phyloP scores from a whole-genome alignment of 2,797 vertebrate species.

The Sternarchorhynchus goeldii region DNA sequence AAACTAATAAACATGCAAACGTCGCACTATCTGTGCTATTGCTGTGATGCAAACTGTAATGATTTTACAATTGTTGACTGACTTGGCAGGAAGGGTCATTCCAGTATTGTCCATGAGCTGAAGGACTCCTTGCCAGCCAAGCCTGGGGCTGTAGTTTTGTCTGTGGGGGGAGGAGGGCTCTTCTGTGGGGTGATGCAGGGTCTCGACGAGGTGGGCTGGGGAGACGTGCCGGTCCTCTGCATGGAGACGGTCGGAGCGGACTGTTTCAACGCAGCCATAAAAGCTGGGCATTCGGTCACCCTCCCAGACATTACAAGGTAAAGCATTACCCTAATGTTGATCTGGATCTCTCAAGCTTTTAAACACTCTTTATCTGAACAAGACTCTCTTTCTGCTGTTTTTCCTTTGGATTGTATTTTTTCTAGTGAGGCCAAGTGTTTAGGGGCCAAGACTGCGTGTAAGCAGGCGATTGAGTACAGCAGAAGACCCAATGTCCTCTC shows the following conservation, averaged over 20 bases:
- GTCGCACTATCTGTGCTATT: background rate
- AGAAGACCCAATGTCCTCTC: slow-evolving; percentile 59
- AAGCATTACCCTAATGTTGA: background rate
- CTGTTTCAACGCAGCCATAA: slow-evolving; percentile 75
- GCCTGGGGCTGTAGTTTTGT: slow-evolving; percentile 77
- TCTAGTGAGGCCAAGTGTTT: slow-evolving; percentile 77
- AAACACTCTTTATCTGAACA: background rate
- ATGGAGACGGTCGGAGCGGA: slow-evolving; percentile 79
- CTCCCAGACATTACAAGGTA: slow-evolving; percentile 82
- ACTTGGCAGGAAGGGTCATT: slow-evolving; percentile 74
- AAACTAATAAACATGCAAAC: background rate
- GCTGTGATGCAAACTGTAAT: background rate
- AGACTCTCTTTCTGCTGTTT: slow-evolving; percentile 6
- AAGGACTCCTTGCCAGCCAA: slow-evolving; percentile 63
- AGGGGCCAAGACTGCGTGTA: slow-evolving; percentile 65
- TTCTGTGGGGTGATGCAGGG: slow-evolving; percentile 79
- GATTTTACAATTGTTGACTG: background rate
- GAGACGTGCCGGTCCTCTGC: slow-evolving; percentile 74
- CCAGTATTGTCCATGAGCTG: slow-evolving; percentile 72
- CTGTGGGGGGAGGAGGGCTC: slow-evolving; percentile 81
- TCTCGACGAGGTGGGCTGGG: slow-evolving; percentile 75
- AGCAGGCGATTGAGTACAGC: slow-evolving; percentile 60
- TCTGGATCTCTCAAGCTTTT: background rate
- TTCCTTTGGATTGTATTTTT: slow-evolving; percentile 16
- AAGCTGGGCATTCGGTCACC: slow-evolving; percentile 72